phyloP scores from a whole-genome alignment of 92 coral and sea anemone species.

The Zoanthus solanderi region DNA sequence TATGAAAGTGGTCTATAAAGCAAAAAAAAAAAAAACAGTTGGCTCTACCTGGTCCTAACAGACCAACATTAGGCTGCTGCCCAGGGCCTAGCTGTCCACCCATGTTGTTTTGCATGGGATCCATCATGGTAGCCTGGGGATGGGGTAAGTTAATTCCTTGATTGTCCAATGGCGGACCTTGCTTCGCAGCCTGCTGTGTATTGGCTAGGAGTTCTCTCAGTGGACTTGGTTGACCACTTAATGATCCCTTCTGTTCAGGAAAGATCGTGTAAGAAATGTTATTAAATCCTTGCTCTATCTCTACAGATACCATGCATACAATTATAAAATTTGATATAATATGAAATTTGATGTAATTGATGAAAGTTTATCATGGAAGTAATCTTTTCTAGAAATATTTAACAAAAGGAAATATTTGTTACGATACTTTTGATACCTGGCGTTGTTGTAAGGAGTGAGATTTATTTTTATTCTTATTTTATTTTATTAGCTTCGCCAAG shows the following conservation, averaged over 20 bases:
- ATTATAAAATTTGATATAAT: no score
- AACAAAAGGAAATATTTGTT: no score
- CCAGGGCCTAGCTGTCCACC: slow-evolving; percentile 68
- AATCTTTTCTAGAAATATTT: no score
- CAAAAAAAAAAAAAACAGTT: no score
- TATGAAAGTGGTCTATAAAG: no score
- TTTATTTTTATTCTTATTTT: no score
- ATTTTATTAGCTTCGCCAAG: no score
- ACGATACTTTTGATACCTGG: no score
- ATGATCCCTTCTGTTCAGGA: slow-evolving; percentile 42
- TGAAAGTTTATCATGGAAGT: no score
- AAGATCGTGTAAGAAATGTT: not conserved
- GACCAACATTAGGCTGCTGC: slow-evolving; percentile 49
- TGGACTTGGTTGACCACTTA: slow-evolving; percentile 65
- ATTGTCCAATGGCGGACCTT: slow-evolving; percentile 55
- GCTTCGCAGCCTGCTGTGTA: slow-evolving; percentile 60
- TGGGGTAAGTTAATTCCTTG: slow-evolving; percentile 60
- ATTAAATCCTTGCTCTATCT: no score
- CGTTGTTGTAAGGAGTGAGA: no score
- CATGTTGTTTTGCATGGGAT: slow-evolving; percentile 75
- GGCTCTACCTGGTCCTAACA: slow-evolving; percentile 53
- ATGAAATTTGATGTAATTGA: no score
- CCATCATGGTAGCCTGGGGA: slow-evolving; percentile 75
- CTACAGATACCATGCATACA: not conserved
- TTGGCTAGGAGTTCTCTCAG: slow-evolving; percentile 60